Evolutionary conservation across 2,888 invertebrate genomes (phyloP), one percentile per base, ranked within the genome.

Genomic region (Minunthozetes semirufus): DNA sequence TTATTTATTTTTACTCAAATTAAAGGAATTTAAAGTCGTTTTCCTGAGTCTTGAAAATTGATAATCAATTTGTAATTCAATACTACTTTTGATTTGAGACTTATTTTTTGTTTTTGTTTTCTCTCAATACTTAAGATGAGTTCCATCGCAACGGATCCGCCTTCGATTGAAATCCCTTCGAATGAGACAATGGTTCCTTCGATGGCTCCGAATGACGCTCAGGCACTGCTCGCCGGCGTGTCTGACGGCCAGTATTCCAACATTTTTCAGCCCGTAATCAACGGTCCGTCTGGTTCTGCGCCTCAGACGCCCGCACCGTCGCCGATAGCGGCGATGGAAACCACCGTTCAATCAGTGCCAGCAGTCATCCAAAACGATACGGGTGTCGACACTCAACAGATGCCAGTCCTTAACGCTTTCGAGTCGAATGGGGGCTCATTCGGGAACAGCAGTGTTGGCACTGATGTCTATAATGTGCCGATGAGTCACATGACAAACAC

Each of bases 251-350:
- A 66, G 38, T 66, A 66, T 38, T 66, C 66, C 1, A 66, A 66
- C 33, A 66, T 66, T 33, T 66, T 66, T 38, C 66, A 66, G 38
- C 66, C 66, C 3, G 19, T 66, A 33, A 33, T 66, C 38, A 66
- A 66, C 19, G 66, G 66, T 1, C 66, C 66, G 66, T 66, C 66
- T 5, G 66, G 66, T 38, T 66, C 68, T 42, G 68, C 42, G 11
- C 46, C 68, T 15, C 46, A 68, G 33, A 68, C 46, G 22, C 46
- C 68, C 17, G 68, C 68, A 6, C 42, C 33, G n/a, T 68, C 68
- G 1, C 46, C 68, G 13, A 68, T 46, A 1, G 15, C 38, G 4
- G 38, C 22, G 1, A 46, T 42, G 13, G 68, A 68, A 13, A 9
- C 1, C 6, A 38, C 17, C 17, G 63, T 42, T 22, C 38, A 68